These are phyloP conservation scores for Octodon degus DNA, from an alignment of 2,113 vertebrate genomes.

Conservation along the genomic window DNA sequence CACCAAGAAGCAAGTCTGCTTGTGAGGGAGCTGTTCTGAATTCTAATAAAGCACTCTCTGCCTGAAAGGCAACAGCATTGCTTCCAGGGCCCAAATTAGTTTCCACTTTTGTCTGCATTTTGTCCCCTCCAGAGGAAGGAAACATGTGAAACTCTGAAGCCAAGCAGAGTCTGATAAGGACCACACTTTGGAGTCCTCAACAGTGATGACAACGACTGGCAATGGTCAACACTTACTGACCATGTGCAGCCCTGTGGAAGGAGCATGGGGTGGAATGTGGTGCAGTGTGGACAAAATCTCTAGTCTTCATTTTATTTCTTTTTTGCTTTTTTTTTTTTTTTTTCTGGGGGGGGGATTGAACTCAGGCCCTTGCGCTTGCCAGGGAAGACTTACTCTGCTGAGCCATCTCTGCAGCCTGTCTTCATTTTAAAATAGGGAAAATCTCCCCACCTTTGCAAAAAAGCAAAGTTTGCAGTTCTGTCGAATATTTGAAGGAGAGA, in stretches of 20 bases:
- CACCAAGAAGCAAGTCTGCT: constrained; percentile 14
- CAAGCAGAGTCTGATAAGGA: neutral
- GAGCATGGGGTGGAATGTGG: neutral
- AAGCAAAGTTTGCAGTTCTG: neutral
- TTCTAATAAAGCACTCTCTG: constrained; percentile 12
- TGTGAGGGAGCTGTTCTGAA: neutral
- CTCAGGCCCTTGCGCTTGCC: too few relatives aligned
- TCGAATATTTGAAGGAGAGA: neutral
- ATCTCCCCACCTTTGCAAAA: too few relatives aligned
- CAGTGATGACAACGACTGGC: neutral
- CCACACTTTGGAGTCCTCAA: neutral
- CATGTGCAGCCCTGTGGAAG: neutral
- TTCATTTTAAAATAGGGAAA: neutral
- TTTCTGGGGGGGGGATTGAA: too few relatives aligned
- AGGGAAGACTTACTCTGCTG: too few relatives aligned
- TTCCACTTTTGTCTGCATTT: neutral
- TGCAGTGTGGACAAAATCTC: neutral
- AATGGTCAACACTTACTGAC: neutral
- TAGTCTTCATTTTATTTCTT: neutral
- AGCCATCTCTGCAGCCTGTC: neutral
- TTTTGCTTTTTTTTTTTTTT: too few relatives aligned
- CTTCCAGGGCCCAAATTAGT: neutral
- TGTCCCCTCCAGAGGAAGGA: neutral
- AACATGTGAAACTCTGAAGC: neutral
- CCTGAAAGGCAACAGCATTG: neutral